A percentile compares a stretch with the other conserved stretches of the same genome.
These are phyloP conservation scores for Tinea pellionella DNA, from an alignment of 2,888 invertebrate genomes.

Conservation along the genomic window DNA sequence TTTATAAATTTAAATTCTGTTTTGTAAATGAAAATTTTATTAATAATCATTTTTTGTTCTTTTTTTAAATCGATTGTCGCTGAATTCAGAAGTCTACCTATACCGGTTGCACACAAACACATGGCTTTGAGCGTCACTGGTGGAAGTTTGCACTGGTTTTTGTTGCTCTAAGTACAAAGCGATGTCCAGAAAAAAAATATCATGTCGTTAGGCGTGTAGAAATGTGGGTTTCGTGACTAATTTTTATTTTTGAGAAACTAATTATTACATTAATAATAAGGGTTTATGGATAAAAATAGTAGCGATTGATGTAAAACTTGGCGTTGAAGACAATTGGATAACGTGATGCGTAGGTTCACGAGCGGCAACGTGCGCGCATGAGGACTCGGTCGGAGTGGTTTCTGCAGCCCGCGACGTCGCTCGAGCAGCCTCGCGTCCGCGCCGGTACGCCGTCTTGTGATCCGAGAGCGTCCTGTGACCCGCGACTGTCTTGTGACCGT, in stretches of 20 bases:
- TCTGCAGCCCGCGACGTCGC: conserved; percentile 76
- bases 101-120: conserved; percentile 1
- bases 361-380: conserved; percentile 96
- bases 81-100: not conserved
- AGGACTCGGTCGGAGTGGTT: conserved; percentile 98
- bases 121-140: not conserved
- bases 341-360: conserved; percentile 80
- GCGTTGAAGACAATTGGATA: not conserved
- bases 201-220: too few relatives aligned
- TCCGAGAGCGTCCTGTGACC: conserved; percentile 7
- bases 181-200: too few relatives aligned
- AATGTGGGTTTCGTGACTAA: too few relatives aligned
- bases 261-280: too few relatives aligned
- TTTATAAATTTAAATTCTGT: not conserved
- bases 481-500: conserved; percentile 11
- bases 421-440: conserved; percentile 54
- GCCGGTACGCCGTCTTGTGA: conserved; percentile 44
- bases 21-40: too few relatives aligned
- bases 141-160: conserved; percentile 2
- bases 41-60: too few relatives aligned
- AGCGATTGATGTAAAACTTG: not conserved
- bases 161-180: too few relatives aligned
- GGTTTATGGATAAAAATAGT: not conserved
- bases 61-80: too few relatives aligned
- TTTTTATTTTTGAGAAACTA: too few relatives aligned